Base-by-base conservation (phyloP, 2,797 vertebrate species). In the Oophaga sylvatica region DNA sequence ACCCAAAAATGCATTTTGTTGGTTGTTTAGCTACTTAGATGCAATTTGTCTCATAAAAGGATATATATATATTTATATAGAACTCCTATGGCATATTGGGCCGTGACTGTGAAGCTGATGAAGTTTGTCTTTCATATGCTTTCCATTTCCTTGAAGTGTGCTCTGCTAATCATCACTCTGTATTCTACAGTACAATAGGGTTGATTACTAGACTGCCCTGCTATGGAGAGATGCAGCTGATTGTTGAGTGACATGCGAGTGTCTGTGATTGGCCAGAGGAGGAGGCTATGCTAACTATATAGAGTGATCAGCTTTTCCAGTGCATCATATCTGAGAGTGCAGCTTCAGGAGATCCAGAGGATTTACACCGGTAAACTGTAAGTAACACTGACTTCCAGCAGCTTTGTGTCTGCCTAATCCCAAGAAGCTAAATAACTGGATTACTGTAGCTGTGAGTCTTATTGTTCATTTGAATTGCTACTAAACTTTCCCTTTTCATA, bases 191-290 rank as follows among this genome's bases (percentile, higher is more conserved):
- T 78, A 57, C 26, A 57, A 78, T 77, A 56, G 20, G 45, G 10
- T 2, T 53, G 8, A n/a, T 3, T 26, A 29, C 26, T 57, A 79
- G 3, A 31, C 26, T 59, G 6, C 26, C 17, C 29, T 82, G 31
- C 53, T 31, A 75, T 71, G 22, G 90, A 62, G 71, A 73, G 91
- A 90, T 91, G 90, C 90, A 80, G 81, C 88, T 90, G 91, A 90
- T 81, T 29, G 84, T 88, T 92, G 86, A 71, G 81, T 90, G 93
- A 93, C 85, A 90, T 93, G 90, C 78, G 0, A 60, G 87, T 82
- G 5, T n/a, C 87, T 92, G 91, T 93, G 95, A 96, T 95, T 95
- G 95, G 95, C 93, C 93, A 92, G n/a, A 87, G 89, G 89, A 90
- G 22, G 73, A 65, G 91, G 92, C 79, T 91, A 90, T 91, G 91